phyloP scores from a whole-genome alignment of 1,140 invertebrate genomes.

The Drosophila cardini region DNA sequence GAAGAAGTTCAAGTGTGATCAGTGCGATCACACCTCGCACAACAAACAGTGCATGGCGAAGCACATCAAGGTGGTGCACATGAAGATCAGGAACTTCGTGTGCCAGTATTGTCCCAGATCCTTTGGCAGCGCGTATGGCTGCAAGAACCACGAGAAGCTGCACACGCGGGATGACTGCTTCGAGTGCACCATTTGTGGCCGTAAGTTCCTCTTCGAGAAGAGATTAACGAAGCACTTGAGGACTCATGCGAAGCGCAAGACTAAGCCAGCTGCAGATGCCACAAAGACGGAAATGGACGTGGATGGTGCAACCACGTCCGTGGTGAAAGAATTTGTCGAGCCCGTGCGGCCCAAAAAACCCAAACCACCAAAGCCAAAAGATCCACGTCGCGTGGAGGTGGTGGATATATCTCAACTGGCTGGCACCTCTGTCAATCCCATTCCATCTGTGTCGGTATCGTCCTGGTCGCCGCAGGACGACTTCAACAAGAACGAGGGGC shows the following conservation, averaged over 20 bases:
- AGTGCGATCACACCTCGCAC: constrained; percentile 75
- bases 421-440: constrained; percentile 76
- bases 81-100: constrained; percentile 76
- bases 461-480: constrained; percentile 77
- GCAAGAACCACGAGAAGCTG: constrained; percentile 74
- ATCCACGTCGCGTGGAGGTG: constrained; percentile 63
- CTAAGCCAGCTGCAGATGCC: constrained; percentile 24
- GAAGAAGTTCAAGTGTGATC: constrained; percentile 73
- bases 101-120: constrained; percentile 79
- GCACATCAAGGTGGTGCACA: constrained; percentile 76
- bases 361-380: constrained; percentile 24
- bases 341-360: not conserved
- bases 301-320: not conserved
- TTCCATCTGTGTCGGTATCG: constrained; percentile 72
- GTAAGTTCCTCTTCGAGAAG: constrained; percentile 73
- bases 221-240: constrained; percentile 72
- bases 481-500: constrained; percentile 77
- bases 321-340: constrained; percentile 11
- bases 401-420: constrained; percentile 77
- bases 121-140: constrained; percentile 74
- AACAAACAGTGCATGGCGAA: constrained; percentile 75
- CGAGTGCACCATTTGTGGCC: constrained; percentile 79
- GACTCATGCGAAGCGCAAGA: constrained; percentile 73
- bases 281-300: not conserved
- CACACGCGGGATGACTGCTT: constrained; percentile 85